phyloP scores from a whole-genome alignment of 2,113 vertebrate species.

The Caranx melampygus region DNA sequence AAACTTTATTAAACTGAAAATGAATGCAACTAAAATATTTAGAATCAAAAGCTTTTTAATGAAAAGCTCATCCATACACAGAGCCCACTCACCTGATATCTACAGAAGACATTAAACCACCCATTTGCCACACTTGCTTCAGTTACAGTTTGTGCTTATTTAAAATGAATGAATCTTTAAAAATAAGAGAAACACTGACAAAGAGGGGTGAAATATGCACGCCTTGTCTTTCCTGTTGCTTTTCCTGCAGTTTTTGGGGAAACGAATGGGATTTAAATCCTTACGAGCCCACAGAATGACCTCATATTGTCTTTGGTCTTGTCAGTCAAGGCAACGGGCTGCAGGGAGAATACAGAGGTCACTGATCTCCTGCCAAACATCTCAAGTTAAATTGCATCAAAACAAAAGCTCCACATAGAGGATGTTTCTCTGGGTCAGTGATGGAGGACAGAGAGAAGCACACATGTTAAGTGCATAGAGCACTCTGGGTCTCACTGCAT shows the following conservation, averaged over 20 bases:
- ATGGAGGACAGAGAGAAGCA: conserved; percentile 56
- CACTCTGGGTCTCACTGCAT: conserved; percentile 54
- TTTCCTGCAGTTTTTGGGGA: conserved; percentile 3
- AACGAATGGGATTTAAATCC: conserved; percentile 41
- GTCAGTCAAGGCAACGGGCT: conserved; percentile 33
- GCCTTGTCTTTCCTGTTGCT: conserved; percentile 11
- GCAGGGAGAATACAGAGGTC: conserved; percentile 28
- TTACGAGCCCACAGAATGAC: conserved; percentile 12
- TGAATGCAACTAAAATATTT: no score
- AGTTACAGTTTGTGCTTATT: neutral
- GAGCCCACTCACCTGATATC: neutral
- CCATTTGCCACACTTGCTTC: neutral
- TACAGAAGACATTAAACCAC: neutral
- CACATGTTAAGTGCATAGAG: conserved; percentile 67
- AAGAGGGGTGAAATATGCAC: neutral
- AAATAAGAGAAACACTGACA: neutral
- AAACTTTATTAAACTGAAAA: neutral
- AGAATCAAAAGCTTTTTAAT: neutral
- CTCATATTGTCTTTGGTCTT: conserved; percentile 27
- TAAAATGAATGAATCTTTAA: neutral
- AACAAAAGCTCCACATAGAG: conserved; percentile 52
- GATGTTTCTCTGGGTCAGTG: conserved; percentile 44
- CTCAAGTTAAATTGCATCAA: conserved; percentile 30
- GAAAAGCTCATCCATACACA: neutral
- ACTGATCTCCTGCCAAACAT: conserved; percentile 22